Conservation (phyloP, 2,797 vertebrate genomes). For the Mus minutoides region DNA sequence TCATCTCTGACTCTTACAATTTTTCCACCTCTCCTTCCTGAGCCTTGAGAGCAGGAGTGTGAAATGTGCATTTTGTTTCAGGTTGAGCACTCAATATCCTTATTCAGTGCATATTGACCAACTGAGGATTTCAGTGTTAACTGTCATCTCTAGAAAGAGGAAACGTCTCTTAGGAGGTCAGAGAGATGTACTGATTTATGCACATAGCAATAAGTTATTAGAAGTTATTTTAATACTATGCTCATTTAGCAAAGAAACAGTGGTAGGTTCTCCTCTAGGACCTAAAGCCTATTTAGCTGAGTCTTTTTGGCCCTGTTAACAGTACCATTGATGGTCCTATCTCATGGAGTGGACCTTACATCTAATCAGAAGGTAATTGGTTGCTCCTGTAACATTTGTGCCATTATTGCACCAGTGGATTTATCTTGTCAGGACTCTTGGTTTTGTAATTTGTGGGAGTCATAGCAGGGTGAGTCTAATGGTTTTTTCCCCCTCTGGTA, state of each 20-base stretch:
- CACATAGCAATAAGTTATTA: background rate
- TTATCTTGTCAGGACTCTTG: background rate
- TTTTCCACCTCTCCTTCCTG: background rate
- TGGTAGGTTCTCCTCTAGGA: background rate
- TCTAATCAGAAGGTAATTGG: background rate
- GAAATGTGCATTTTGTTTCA: background rate
- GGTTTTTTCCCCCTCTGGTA: background rate
- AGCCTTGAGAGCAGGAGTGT: background rate
- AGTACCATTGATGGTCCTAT: background rate
- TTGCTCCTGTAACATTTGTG: background rate
- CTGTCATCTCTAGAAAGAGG: background rate
- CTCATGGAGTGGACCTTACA: background rate
- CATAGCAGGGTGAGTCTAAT: background rate
- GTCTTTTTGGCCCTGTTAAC: background rate
- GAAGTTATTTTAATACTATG: background rate
- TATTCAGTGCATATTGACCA: background rate
- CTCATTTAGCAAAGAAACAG: background rate
- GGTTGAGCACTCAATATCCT: background rate
- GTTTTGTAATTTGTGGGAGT: background rate
- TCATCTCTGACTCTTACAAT: background rate
- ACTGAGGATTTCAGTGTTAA: background rate
- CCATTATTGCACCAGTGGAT: background rate
- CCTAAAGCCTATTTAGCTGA: background rate
- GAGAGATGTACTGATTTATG: background rate
- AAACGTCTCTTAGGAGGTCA: background rate